Percentiles rank a stretch among this genome's conserved stretches.
Conservation (phyloP, 2,797 vertebrate genomes). For the Xenopus petersii region DNA sequence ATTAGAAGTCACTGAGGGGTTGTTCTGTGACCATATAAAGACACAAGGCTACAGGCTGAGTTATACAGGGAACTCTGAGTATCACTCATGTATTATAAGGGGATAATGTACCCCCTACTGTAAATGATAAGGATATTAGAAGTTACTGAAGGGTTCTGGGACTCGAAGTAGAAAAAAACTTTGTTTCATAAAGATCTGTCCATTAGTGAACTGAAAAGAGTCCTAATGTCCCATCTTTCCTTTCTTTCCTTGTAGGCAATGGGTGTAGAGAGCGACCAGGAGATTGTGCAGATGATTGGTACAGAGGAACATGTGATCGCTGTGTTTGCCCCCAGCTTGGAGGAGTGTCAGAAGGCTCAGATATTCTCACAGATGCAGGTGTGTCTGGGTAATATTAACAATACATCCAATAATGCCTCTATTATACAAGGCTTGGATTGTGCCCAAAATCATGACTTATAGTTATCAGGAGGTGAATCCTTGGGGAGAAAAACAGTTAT, state of each 20-base stretch:
- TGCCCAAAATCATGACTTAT: neutral
- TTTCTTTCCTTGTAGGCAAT: slow-evolving; percentile 78
- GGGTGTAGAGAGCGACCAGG: slow-evolving; percentile 98
- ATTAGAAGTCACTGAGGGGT: too few species aligned
- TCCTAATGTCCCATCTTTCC: too few species aligned
- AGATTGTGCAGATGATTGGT: slow-evolving; percentile 98
- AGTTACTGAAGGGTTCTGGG: too few species aligned
- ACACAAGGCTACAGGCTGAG: too few species aligned
- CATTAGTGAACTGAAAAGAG: too few species aligned
- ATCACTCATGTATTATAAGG: too few species aligned
- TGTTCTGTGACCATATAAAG: too few species aligned
- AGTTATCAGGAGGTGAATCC: neutral
- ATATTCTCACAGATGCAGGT: slow-evolving; percentile 99
- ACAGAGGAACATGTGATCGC: slow-evolving; percentile 97
- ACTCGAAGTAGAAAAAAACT: too few species aligned
- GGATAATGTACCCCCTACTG: too few species aligned
- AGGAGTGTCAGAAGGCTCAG: slow-evolving; percentile 98
- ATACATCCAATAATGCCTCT: slow-evolving; percentile 1
- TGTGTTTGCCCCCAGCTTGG: slow-evolving; percentile 92
- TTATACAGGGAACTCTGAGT: too few species aligned
- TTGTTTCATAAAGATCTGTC: too few species aligned
- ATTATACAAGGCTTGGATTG: neutral
- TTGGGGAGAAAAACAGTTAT: neutral
- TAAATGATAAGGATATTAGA: too few species aligned
- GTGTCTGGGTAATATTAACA: slow-evolving; percentile 37